Percentiles rank a stretch among this genome's conserved stretches.
Conservation (phyloP, 1,140 invertebrate genomes). For the Caenorhabditis briggsae region DNA sequence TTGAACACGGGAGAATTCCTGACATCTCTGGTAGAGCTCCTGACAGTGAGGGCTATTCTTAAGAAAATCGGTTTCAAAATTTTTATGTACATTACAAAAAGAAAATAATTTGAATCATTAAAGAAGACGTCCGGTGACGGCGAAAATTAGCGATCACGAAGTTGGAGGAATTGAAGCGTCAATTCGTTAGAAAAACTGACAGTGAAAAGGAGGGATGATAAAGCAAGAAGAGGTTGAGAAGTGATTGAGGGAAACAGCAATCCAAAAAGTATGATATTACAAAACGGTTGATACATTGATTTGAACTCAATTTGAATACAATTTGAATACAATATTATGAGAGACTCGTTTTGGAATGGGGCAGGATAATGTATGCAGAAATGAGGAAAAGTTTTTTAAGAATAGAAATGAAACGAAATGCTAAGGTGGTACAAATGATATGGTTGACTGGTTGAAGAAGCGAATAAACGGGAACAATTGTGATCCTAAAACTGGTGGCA, state of each 20-base stretch:
- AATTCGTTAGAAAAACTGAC: not conserved
- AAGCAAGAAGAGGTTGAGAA: not conserved
- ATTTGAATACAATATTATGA: constrained; percentile 46
- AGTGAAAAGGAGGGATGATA: not conserved
- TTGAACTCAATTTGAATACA: constrained; percentile 3
- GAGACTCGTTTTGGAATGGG: constrained; percentile 33
- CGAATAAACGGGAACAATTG: not conserved
- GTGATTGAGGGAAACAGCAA: not conserved
- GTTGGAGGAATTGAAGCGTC: constrained; percentile 7
- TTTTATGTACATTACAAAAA: constrained; percentile 11
- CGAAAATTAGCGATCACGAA: not conserved
- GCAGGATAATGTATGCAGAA: not conserved
- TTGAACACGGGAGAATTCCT: too few relatives aligned
- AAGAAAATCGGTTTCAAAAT: too few relatives aligned
- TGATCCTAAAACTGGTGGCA: not conserved
- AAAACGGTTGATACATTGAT: not conserved
- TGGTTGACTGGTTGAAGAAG: constrained; percentile 1
- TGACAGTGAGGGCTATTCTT: too few relatives aligned
- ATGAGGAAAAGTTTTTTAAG: not conserved
- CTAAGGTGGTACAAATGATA: constrained; percentile 36
- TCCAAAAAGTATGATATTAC: not conserved
- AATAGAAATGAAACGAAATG: not conserved
- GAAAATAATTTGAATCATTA: not conserved
- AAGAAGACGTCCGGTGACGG: not conserved
- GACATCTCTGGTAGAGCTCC: too few relatives aligned